These are phyloP conservation scores for Bombylius discolor DNA, from an alignment of 2,888 invertebrate species.

Conservation along the genomic window DNA sequence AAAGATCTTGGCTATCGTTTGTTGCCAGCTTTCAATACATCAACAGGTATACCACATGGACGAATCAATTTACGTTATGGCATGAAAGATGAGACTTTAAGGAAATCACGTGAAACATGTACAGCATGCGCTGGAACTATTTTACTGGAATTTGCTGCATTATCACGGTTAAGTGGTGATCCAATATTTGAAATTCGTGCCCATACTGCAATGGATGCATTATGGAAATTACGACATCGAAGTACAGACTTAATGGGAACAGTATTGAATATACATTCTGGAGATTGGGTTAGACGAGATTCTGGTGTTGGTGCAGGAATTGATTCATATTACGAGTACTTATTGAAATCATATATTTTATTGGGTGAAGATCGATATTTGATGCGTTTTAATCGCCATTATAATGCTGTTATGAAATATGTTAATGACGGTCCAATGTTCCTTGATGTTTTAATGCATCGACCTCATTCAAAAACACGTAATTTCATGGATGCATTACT, in stretches of 20 bases:
- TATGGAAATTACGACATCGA: conserved; percentile 89
- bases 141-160: conserved; percentile 92
- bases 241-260: conserved; percentile 90
- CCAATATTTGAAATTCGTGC: conserved; percentile 89
- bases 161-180: conserved; percentile 85
- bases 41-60: conserved; percentile 95
- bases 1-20: conserved; percentile 84
- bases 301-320: conserved; percentile 98
- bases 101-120: conserved; percentile 78
- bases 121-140: conserved; percentile 98
- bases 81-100: conserved; percentile 59
- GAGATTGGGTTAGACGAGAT: conserved; percentile 94
- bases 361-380: conserved; percentile 88
- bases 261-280: conserved; percentile 92
- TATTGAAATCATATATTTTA: conserved; percentile 91
- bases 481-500: conserved; percentile 96
- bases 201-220: conserved; percentile 87
- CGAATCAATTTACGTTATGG: conserved; percentile 78
- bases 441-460: conserved; percentile 90
- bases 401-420: conserved; percentile 93
- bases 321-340: conserved; percentile 98
- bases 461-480: conserved; percentile 84
- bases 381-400: conserved; percentile 88
- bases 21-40: conserved; percentile 95
- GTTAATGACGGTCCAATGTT: conserved; percentile 84